These are phyloP conservation scores for Rostratula benghalensis DNA, from an alignment of 2,113 vertebrate species.

Conservation along the genomic window DNA sequence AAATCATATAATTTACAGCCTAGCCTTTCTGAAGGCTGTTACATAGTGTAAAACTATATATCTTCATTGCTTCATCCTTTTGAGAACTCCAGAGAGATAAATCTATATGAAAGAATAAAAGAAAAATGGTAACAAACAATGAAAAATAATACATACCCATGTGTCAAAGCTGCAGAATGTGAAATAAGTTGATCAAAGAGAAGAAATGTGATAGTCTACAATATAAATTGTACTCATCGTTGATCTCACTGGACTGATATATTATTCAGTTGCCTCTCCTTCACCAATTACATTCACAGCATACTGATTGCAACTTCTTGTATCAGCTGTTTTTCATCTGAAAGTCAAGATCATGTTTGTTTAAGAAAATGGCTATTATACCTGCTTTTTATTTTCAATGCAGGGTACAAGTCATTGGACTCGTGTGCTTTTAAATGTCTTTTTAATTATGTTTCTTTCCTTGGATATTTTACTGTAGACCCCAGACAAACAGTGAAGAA, in stretches of 20 bases:
- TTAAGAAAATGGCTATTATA: not conserved
- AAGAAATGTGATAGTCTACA: not conserved
- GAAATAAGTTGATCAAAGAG: not conserved
- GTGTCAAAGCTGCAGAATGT: not conserved
- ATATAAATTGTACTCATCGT: not conserved
- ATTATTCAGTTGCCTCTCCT: not conserved
- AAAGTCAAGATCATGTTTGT: not conserved
- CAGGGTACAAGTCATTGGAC: not conserved
- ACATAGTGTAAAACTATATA: not conserved
- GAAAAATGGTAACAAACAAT: not conserved
- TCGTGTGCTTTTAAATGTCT: not conserved
- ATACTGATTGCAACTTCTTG: not conserved
- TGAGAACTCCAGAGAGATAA: not conserved
- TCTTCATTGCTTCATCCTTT: not conserved
- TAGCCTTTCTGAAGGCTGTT: not conserved
- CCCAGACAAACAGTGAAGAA: not conserved
- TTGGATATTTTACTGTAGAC: not conserved
- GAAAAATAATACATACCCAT: not conserved
- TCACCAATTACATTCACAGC: not conserved
- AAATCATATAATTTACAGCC: not conserved
- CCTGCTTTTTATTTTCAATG: not conserved
- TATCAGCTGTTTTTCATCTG: not conserved
- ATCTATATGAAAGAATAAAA: not conserved
- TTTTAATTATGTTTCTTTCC: not conserved
- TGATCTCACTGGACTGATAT: not conserved